Evolutionary conservation across 1,140 invertebrate genomes (phyloP).

Genomic region (Sitophilus oryzae): DNA sequence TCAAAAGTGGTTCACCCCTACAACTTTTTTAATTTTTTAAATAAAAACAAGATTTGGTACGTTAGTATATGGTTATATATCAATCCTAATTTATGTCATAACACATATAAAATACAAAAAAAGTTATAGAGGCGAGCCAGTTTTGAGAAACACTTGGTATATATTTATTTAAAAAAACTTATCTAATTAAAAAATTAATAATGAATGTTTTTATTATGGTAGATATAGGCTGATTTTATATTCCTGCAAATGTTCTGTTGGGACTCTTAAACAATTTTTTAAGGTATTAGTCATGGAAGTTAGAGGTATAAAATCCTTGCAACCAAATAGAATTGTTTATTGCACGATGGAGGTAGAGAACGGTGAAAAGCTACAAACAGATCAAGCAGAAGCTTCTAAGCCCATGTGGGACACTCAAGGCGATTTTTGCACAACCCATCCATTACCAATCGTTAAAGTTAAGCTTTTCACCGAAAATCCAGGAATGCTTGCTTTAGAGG

Average conservation of each 20-base stretch:
- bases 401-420: slow-evolving; percentile 98
- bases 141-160: too few species aligned
- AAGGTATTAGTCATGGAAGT: slow-evolving; percentile 98
- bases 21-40: too few species aligned
- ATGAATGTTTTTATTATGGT: slow-evolving; percentile 3
- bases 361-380: slow-evolving; percentile 97
- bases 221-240: slow-evolving; percentile 4
- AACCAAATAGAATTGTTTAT: slow-evolving; percentile 96
- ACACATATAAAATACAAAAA: too few species aligned
- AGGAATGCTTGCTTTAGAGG: slow-evolving; percentile 94
- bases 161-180: too few species aligned
- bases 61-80: too few species aligned
- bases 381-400: slow-evolving; percentile 98
- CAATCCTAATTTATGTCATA: too few species aligned
- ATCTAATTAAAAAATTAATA: too few species aligned
- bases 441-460: slow-evolving; percentile 94
- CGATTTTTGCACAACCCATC: slow-evolving; percentile 96
- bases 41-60: too few species aligned
- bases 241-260: slow-evolving; percentile 10
- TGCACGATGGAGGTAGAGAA: slow-evolving; percentile 99
- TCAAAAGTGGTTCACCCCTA: too few species aligned
- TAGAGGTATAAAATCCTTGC: slow-evolving; percentile 92
- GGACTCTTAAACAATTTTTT: slow-evolving; percentile 34
- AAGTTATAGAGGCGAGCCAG: too few species aligned
- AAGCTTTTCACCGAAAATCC: slow-evolving; percentile 97